Evolutionary conservation across 2,113 vertebrate genomes (phyloP).

Genomic region (Psittacara wagleri): DNA sequence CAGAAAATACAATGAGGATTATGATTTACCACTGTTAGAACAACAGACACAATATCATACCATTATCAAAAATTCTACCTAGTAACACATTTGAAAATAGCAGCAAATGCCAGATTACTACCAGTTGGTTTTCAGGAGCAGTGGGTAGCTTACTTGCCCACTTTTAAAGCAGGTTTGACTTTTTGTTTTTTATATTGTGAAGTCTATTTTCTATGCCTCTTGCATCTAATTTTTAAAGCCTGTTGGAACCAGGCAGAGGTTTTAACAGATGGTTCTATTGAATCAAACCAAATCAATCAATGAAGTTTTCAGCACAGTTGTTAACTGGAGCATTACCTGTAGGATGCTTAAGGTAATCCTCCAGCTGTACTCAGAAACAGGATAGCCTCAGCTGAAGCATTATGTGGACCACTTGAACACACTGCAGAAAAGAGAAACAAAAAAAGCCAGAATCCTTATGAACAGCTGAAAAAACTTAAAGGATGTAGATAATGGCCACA

Average conservation of each 20-base stretch:
- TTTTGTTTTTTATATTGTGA: not conserved
- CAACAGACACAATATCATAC: not conserved
- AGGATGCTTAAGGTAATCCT: not conserved
- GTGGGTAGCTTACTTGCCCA: not conserved
- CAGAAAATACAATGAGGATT: not conserved
- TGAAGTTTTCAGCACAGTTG: not conserved
- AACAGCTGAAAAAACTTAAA: not conserved
- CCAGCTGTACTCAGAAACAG: not conserved
- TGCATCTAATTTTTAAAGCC: not conserved
- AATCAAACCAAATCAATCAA: not conserved
- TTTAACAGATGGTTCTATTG: not conserved
- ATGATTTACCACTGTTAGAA: not conserved
- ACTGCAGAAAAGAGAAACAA: not conserved
- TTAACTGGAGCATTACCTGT: not conserved
- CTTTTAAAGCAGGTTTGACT: not conserved
- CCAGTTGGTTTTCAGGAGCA: not conserved
- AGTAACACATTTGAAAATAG: not conserved
- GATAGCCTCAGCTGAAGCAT: not conserved
- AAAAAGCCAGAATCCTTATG: not conserved
- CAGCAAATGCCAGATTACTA: not conserved
- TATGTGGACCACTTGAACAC: not conserved
- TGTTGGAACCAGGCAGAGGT: not conserved
- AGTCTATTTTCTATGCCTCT: not conserved
- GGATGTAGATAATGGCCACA: not conserved
- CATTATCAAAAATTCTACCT: not conserved